Evolutionary conservation across 2,797 vertebrate genomes (phyloP), one percentile per base, ranked within the genome.

Genomic region (Merluccius polli): DNA sequence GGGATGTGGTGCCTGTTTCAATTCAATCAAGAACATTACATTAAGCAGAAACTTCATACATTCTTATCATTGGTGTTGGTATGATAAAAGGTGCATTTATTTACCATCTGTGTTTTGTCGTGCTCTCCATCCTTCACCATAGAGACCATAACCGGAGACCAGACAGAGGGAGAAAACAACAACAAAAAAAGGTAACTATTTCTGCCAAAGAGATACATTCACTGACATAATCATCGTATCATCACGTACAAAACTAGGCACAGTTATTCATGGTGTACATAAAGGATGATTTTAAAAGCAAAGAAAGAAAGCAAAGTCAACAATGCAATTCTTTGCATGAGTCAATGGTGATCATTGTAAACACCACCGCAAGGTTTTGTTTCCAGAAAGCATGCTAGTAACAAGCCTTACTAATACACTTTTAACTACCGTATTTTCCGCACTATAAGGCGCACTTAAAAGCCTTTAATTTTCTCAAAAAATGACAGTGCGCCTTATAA

Each of bases 101-200:
- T 94, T 94, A 94, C 93, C 93, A 93, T 94, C 92, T 82, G 93
- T 90, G 92, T 94, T 95, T 94, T 95, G 94, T 79, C 92, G 91
- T 77, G 93, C 93, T 93, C 93, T 93, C 94, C 94, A 94, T 93
- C 94, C 93, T 94, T 94, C 93, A 91, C 79, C 92, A 92, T 83
- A 89, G 85, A 90, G 85, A 93, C 88, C 93, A 90, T 79, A 87
- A 91, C 86, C 91, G 71, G 84, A 91, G 88, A 89, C 92, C 87
- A 85, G 88, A 88, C 87, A 82, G 76, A 24, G 79, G 84, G 85
- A 90, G 84, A 92, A 85, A 91, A 91, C 93, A 86, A 93, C 80
- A 85, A 91, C 90, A 85, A 82, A 90, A 82, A 89, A 76, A 87
- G 84, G 76, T 88, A 80, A 92, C 86, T 86, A 82, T 84, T 59